These are phyloP conservation scores for Mystacornis crossleyi DNA, from an alignment of 2,113 vertebrate species.

Conservation along the genomic window DNA sequence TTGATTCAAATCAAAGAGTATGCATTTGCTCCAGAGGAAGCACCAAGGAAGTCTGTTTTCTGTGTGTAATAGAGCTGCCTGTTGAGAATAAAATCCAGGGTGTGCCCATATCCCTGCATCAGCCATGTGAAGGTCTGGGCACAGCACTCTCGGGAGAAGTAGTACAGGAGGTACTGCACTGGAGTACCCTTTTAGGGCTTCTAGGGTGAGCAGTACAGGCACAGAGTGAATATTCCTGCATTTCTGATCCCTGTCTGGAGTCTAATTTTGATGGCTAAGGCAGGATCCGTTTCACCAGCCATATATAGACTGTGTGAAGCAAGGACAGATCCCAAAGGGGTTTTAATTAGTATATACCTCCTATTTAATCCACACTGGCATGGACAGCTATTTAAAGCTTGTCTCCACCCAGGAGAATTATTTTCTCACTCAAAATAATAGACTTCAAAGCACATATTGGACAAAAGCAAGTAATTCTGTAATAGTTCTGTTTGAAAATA, in stretches of 20 bases:
- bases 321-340: not conserved
- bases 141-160: not conserved
- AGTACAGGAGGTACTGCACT: not conserved
- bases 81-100: not conserved
- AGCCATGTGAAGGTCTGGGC: rapidly evolving
- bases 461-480: not conserved
- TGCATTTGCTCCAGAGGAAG: not conserved
- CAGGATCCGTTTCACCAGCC: not conserved
- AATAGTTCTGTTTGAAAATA: not conserved
- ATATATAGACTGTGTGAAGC: not conserved
- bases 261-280: not conserved
- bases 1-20: rapidly evolving
- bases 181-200: not conserved
- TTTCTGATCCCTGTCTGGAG: not conserved
- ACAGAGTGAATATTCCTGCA: not conserved
- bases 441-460: not conserved
- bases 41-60: not conserved
- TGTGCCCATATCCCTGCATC: not conserved
- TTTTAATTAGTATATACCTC: not conserved
- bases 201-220: not conserved
- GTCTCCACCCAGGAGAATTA: not conserved
- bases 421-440: not conserved
- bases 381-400: not conserved
- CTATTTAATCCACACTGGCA: not conserved
- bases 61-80: not conserved